Evolutionary conservation across 2,888 invertebrate genomes (phyloP).

Genomic region (Azorinus chamasolen): DNA sequence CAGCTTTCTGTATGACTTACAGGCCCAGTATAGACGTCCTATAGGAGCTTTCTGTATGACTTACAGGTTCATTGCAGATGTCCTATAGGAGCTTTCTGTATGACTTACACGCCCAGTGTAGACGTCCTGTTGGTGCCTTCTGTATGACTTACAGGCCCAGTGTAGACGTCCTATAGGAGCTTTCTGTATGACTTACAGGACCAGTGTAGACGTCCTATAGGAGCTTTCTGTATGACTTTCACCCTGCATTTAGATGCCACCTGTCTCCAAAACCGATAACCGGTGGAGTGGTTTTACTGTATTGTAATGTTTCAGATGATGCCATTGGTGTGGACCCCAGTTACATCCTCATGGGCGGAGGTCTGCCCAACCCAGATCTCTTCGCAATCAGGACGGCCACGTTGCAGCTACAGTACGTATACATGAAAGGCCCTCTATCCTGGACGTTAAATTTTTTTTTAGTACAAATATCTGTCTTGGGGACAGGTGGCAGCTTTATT

Average conservation of each 20-base stretch:
- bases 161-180: background rate
- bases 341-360: slow-evolving; percentile 49
- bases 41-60: background rate
- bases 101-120: background rate
- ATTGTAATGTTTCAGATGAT: slow-evolving; percentile 24
- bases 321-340: slow-evolving; percentile 24
- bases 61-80: background rate
- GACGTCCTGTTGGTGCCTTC: too few species aligned
- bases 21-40: background rate
- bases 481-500: too few species aligned
- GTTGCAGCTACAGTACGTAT: slow-evolving; percentile 39
- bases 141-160: background rate
- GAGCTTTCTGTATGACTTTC: background rate
- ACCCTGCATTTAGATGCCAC: background rate
- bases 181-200: background rate
- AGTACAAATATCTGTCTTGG: too few species aligned
- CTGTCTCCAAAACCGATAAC: too few species aligned
- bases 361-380: slow-evolving; percentile 40
- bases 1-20: too few species aligned
- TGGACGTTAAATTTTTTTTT: background rate
- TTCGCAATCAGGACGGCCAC: slow-evolving; percentile 32
- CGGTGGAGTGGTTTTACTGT: background rate
- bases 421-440: background rate
- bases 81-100: background rate
- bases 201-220: background rate